Evolutionary conservation across 2,888 invertebrate species (phyloP), one percentile per base, ranked within the genome.

Genomic region (Unio pictorum): DNA sequence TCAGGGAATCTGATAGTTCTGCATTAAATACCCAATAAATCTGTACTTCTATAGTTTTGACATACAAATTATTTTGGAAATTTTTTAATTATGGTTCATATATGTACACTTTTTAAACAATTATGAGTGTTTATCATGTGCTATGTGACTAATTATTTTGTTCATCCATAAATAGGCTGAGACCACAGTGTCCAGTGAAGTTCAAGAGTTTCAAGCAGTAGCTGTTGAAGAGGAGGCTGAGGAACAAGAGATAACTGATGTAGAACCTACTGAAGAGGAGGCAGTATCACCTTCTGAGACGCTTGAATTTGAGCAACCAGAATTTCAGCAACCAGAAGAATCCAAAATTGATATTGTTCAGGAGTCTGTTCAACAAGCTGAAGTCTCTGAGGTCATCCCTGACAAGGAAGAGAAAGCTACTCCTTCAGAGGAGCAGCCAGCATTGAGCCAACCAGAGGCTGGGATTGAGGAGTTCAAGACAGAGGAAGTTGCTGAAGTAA

Each of bases 181-280:
- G 58, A 73, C 72, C 68, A 68, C 72, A 55, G 69, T 76, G 45
- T 66, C 75, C 55, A 61, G 70, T 60, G 80, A 81, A 34, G 64
- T 72, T 4, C 76, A 77, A 58, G 74, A 80, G 62, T 81, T 74
- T 68, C 73, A 80, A 64, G 76, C 75, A 55, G 75, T 79, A 30
- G 69, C 63, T 17, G 58, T 63, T 8, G 61, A 65, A 30, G 71
- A 74, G 64, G 71, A 67, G 18, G 45, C 34, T 26, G 28, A 26
- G 54, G 61, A 69, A 59, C 69, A 67, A 64, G 11, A 45, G 3
- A 45, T 69, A 28, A 30, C 63, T 55, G 72, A 71, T 55, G 66
- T 74, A 55, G 28, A 57, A 20, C 61, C 61, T 26, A 56, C 66
- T 55, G 23, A 45, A 57, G 63, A 70, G 20, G 78, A 80, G 61